Evolutionary conservation across 2,888 invertebrate species (phyloP).

Genomic region (Pyralis farinalis): DNA sequence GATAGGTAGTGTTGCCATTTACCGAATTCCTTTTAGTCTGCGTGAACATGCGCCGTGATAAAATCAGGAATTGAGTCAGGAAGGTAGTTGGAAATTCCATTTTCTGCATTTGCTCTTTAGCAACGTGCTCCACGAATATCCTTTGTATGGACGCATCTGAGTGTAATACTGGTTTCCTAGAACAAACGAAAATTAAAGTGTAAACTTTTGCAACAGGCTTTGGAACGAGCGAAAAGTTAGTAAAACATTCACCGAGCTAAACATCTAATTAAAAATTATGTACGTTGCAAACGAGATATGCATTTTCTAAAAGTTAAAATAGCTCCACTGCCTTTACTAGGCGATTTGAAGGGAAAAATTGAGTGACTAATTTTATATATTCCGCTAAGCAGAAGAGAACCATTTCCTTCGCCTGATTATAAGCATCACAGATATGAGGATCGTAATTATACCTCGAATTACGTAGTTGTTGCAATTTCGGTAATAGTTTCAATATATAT

Average conservation of each 20-base stretch:
- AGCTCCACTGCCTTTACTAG: too few species aligned
- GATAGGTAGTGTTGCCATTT: conserved; percentile 25
- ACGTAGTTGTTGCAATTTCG: too few species aligned
- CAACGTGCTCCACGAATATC: conserved; percentile 67
- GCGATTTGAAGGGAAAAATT: too few species aligned
- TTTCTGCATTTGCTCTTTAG: conserved; percentile 60
- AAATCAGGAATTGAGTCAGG: conserved; percentile 73
- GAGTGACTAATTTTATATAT: too few species aligned
- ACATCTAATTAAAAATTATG: conserved; percentile 20
- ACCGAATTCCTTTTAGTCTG: conserved; percentile 80
- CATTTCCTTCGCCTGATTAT: too few species aligned
- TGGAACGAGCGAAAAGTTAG: conserved; percentile 6
- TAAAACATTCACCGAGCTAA: conserved; percentile 13
- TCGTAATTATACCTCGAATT: too few species aligned
- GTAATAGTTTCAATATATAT: too few species aligned
- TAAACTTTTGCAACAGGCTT: conserved; percentile 8
- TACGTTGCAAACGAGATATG: background rate
- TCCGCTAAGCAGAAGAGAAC: too few species aligned
- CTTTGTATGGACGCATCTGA: conserved; percentile 68
- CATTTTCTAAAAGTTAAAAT: too few species aligned
- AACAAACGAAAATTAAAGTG: conserved; percentile 19
- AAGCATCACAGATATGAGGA: too few species aligned
- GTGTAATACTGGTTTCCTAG: conserved; percentile 62
- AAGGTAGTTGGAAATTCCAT: conserved; percentile 79
- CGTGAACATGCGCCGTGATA: conserved; percentile 74